These are phyloP conservation scores for Liparis tanakae DNA, from an alignment of 2,797 vertebrate species.

Conservation along the genomic window DNA sequence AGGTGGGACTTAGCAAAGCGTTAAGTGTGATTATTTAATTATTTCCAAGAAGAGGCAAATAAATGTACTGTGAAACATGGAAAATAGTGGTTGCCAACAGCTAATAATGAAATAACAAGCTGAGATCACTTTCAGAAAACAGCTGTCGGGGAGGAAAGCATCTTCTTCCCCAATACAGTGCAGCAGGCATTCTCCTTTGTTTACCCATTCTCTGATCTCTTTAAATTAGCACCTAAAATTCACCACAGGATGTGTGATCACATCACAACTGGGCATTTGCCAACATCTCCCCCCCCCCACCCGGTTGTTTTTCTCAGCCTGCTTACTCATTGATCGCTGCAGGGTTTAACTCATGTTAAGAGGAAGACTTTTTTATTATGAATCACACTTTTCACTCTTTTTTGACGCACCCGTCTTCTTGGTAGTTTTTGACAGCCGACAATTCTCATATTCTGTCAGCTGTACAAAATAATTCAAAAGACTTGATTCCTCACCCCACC, in stretches of 20 bases:
- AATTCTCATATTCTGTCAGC: not conserved
- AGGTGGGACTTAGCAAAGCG: not conserved
- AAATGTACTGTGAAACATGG: slow-evolving; percentile 18
- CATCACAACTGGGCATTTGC: slow-evolving; percentile 12
- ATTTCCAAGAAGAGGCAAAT: slow-evolving; percentile 13
- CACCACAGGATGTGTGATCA: not conserved
- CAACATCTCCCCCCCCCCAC: slow-evolving; percentile 6
- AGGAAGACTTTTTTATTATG: slow-evolving; percentile 16
- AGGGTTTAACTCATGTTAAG: slow-evolving; percentile 21
- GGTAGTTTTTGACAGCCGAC: slow-evolving; percentile 17
- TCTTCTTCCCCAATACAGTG: not conserved
- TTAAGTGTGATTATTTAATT: slow-evolving; percentile 38
- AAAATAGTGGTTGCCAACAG: slow-evolving; percentile 1
- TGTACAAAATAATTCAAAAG: not conserved
- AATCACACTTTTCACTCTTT: slow-evolving; percentile 19
- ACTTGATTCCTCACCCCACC: not conserved
- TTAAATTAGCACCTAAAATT: slow-evolving; percentile 20
- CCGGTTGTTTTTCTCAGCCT: slow-evolving; percentile 20
- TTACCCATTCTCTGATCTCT: slow-evolving; percentile 24
- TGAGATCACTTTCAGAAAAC: slow-evolving; percentile 7
- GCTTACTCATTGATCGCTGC: slow-evolving; percentile 36
- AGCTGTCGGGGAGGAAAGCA: not conserved
- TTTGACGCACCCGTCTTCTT: slow-evolving; percentile 21
- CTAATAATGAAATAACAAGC: slow-evolving; percentile 17
- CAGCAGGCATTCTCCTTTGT: not conserved